Percentiles rank a stretch among this genome's conserved stretches.
Evolutionary conservation across 1,140 invertebrate genomes (phyloP).

Genomic region (Littorina saxatilis): DNA sequence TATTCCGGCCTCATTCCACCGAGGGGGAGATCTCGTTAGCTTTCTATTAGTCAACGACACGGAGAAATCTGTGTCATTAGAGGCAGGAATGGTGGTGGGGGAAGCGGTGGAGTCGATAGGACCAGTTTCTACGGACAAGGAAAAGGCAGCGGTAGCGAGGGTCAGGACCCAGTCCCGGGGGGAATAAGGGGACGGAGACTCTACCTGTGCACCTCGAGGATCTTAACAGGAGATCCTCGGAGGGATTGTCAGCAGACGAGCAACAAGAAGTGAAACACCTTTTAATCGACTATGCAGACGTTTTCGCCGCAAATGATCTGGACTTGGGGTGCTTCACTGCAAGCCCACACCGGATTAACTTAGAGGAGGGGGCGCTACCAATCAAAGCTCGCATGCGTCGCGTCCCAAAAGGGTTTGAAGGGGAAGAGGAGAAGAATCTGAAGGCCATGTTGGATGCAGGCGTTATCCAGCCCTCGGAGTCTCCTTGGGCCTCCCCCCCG

Average conservation of each 20-base stretch:
- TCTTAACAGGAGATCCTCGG: no score
- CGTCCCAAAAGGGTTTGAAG: conserved; percentile 37
- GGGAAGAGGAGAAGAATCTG: conserved; percentile 39
- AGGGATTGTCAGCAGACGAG: neutral
- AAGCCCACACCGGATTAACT: conserved; percentile 46
- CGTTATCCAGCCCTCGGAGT: conserved; percentile 42
- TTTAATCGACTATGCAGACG: conserved; percentile 38
- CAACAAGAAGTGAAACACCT: neutral
- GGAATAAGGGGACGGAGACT: no score
- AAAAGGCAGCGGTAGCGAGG: no score
- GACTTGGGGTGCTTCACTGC: conserved; percentile 46
- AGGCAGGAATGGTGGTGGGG: no score
- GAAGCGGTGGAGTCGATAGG: no score
- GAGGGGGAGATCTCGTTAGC: no score
- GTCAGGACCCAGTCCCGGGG: no score
- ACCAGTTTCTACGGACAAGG: no score
- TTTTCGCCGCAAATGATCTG: conserved; percentile 49
- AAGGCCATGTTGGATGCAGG: conserved; percentile 46
- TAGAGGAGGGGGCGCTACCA: conserved; percentile 31
- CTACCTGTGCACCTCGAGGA: no score
- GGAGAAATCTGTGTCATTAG: no score
- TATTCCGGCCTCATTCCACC: neutral
- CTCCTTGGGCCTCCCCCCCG: conserved; percentile 48
- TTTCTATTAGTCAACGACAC: no score
- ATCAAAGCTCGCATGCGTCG: conserved; percentile 35